phyloP scores from a whole-genome alignment of 2,797 vertebrate genomes.

The Saxicola maurus region DNA sequence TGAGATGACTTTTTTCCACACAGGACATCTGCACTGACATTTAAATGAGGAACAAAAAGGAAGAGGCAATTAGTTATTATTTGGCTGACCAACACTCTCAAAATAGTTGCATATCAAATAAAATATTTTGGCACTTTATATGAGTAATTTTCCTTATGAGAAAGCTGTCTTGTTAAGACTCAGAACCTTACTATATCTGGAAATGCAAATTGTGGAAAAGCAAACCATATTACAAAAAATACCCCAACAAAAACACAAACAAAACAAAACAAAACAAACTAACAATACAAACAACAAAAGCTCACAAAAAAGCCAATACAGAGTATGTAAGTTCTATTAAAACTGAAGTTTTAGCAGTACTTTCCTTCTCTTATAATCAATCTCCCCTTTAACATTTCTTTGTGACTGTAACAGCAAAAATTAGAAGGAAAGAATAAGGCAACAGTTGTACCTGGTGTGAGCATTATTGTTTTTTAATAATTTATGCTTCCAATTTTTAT shows the following conservation, averaged over 20 bases:
- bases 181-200: background rate
- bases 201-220: background rate
- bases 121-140: background rate
- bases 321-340: accelerated
- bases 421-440: background rate
- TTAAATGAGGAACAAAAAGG: background rate
- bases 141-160: background rate
- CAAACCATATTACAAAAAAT: background rate
- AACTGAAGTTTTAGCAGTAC: background rate
- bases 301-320: accelerated
- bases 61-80: background rate
- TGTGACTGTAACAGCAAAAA: background rate
- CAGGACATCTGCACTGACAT: background rate
- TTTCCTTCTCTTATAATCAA: background rate
- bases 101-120: background rate
- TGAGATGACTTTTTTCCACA: background rate
- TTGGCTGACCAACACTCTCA: background rate
- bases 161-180: background rate
- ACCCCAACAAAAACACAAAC: accelerated
- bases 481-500: background rate
- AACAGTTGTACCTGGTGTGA: background rate
- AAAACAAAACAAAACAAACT: too few relatives aligned
- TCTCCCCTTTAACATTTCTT: background rate
- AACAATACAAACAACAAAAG: background rate
- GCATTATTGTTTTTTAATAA: background rate